A percentile compares a stretch with the other conserved stretches of the same genome.
Evolutionary conservation across 2,797 vertebrate species (phyloP).

Genomic region (Darevskia mixta): DNA sequence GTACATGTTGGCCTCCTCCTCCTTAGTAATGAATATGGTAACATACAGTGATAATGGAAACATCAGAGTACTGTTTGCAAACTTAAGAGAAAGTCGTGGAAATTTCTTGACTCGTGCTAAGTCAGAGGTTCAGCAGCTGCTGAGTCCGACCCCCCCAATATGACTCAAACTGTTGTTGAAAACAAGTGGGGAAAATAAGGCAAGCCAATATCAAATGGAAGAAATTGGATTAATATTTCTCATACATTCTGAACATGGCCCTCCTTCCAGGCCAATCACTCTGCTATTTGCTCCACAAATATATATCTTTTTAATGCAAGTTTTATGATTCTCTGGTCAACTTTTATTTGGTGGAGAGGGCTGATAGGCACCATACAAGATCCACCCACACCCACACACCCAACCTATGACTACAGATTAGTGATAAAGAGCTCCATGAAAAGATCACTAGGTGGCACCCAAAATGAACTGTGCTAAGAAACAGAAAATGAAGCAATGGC

Average conservation of each 20-base stretch:
- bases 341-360: neutral
- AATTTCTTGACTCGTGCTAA: neutral
- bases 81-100: neutral
- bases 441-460: neutral
- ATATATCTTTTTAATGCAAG: neutral
- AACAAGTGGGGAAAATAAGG: neutral
- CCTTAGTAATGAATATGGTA: too few species aligned
- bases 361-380: neutral
- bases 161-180: neutral
- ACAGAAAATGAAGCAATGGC: neutral
- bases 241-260: neutral
- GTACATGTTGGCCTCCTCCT: neutral
- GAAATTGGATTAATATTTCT: neutral
- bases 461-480: conserved; percentile 32
- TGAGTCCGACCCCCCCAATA: neutral
- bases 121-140: neutral
- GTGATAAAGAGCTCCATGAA: conserved; percentile 20
- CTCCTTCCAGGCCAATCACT: neutral
- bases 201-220: neutral
- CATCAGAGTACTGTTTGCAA: neutral
- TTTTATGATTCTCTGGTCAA: neutral
- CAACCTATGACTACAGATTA: neutral
- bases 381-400: neutral
- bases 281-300: neutral
- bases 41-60: neutral